Evolutionary conservation across 2,113 vertebrate species (phyloP), one percentile per base, ranked within the genome.

Genomic region (Peromyscus leucopus): DNA sequence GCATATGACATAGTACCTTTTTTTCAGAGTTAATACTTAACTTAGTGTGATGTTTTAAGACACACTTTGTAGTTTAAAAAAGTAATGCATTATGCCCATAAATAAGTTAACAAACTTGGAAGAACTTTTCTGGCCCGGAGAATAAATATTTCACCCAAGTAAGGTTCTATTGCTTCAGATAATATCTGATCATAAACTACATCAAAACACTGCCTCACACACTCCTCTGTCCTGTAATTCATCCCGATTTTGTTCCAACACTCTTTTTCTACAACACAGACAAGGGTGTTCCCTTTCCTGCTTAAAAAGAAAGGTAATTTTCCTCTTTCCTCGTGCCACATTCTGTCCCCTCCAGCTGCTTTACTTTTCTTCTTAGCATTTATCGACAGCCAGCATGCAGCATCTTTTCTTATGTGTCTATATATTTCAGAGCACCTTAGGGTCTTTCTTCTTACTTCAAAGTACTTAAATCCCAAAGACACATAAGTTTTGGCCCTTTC

Each of bases 161-260:
- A 19, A 79, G 17, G 2, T n/a, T 61, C 42, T 80, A 28, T 75
- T 96, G 72, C 72, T 97, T 97, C 75, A 84, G 90, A 39, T 67
- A 95, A 84, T 93, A 93, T 85, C 90, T 97, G 76, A 85, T 94
- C 36, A 93, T 21, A 93, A 94, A 89, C 87, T 74, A 79, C 92
- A 79, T 82, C 65, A 93, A 84, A 89, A 74, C 6, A 84, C 57
- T 33, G 83, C 28, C 21, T 93, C 2, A 55, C 7, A 15, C 19
- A 36, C 26, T 72, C 10, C 59, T n/a, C n/a, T 55, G 17, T 21
- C 33, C 16, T 76, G 7, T 61, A 78, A n/a, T 46, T 3, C 22
- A 89, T 21, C 6, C 36, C 55, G 78, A 69, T n/a, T 80, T 24
- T 67, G 2, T 46, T 57, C 31, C 59, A 61, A 79, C 57, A 31